Evolutionary conservation across 2,888 invertebrate species (phyloP), one percentile per base, ranked within the genome.

Genomic region (Hirtodrosophila confusa): DNA sequence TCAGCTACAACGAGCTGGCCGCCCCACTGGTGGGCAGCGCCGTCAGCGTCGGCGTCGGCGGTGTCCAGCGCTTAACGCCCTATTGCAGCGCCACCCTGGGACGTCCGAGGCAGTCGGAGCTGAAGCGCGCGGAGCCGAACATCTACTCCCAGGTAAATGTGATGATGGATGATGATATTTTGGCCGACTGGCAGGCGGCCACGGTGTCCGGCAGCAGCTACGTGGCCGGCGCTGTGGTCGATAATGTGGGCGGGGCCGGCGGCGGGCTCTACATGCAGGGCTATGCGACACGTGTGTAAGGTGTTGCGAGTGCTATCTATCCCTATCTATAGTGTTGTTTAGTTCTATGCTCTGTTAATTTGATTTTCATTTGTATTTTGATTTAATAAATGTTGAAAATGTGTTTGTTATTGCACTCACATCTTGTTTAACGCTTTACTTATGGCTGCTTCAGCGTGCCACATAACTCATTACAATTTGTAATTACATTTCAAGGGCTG

Each of bases 91-190:
- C 92, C 75, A 92, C 92, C 44, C 70, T 92, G 74, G 92, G 92
- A 58, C 87, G 92, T 41, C 91, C 91, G 39, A 80, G 92, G 73
- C 91, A 90, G 80, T 68, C 89, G 69, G 91, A 92, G 54, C 70
- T 89, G 65, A 91, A 91, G 76, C 90, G 91, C 24, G 89, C 89
- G 58, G 92, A 92, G 75, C 91, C 92, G 60, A 91, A 91, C 66
- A 92, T 92, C 77, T 92, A 91, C 78, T 91, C 92, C 68, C 92
- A 92, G 91, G 92, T 92, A 92, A 91, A 88, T 87, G 88, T 90
- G 82, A 89, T 90, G 84, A 87, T 88, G 80, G 89, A 91, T 73
- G 85, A 86, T 77, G 88, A 88, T 48, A 85, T 83, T 69, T 82
- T 84, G 53, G 88, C 88, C 56, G 85, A 86, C 69, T 64, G 69